Evolutionary conservation across 2,888 invertebrate species (phyloP).

Genomic region (Vannuccia rotundouncinata): DNA sequence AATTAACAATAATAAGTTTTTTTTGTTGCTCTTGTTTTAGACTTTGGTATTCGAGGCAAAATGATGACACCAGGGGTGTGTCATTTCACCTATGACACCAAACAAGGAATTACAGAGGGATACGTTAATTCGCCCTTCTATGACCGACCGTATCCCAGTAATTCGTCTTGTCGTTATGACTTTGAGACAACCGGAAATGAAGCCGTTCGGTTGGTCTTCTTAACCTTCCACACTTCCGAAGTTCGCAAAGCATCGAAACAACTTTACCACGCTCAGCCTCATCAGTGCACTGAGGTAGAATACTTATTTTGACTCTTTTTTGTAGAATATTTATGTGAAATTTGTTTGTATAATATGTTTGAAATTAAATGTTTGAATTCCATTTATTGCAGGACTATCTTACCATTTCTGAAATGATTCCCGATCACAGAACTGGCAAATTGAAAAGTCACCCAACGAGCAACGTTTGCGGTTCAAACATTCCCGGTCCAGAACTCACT

Average conservation of each 20-base stretch:
- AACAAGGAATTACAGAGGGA: conserved; percentile 67
- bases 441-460: neutral
- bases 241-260: neutral
- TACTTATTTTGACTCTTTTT: neutral
- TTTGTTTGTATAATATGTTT: neutral
- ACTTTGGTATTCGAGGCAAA: conserved; percentile 36
- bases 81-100: conserved; percentile 32
- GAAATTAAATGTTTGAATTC: neutral
- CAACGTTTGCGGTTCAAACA: neutral
- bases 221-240: conserved; percentile 28
- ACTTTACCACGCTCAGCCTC: neutral
- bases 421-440: neutral
- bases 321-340: neutral
- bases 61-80: conserved; percentile 22
- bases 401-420: conserved; percentile 7
- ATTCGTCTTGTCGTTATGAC: conserved; percentile 34
- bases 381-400: conserved; percentile 16
- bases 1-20: too few species aligned
- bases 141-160: conserved; percentile 62
- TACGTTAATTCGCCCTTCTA: conserved; percentile 90
- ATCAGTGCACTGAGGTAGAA: conserved; percentile 9
- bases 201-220: conserved; percentile 14
- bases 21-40: conserved; percentile 10
- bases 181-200: conserved; percentile 24
- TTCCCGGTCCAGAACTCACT: neutral